Evolutionary conservation across 2,113 vertebrate genomes (phyloP).

Genomic region (Brachypodius melanocephalos): DNA sequence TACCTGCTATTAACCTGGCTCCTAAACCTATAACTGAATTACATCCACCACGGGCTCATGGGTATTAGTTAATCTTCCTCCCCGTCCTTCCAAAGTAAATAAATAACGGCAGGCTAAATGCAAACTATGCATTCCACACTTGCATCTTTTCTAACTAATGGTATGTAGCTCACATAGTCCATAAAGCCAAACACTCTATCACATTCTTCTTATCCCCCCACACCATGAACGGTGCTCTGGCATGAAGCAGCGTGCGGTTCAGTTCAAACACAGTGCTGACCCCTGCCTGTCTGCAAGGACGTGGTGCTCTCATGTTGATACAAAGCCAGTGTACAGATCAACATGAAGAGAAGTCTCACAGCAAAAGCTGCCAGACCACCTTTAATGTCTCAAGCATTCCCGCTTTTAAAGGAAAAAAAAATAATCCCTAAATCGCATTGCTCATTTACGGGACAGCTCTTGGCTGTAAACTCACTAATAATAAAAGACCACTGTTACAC

Average conservation of each 20-base stretch:
- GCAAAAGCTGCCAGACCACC: conserved; percentile 42
- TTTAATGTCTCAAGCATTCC: conserved; percentile 46
- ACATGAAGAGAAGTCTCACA: not conserved
- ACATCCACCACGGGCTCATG: rapidly evolving
- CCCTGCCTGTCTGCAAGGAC: not conserved
- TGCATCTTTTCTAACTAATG: not conserved
- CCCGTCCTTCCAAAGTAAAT: not conserved
- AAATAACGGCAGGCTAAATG: not conserved
- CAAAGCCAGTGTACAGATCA: not conserved
- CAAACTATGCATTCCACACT: not conserved
- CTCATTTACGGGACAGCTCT: conserved; percentile 60
- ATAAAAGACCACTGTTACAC: conserved; percentile 28
- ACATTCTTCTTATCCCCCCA: not conserved
- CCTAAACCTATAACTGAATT: not conserved
- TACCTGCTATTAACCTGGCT: conserved; percentile 3
- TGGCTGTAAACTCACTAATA: conserved; percentile 34
- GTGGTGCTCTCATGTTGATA: not conserved
- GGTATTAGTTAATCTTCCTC: not conserved
- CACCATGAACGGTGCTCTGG: not conserved
- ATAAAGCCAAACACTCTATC: not conserved
- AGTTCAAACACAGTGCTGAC: not conserved
- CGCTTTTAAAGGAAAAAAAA: not conserved
- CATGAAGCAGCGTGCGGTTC: not conserved
- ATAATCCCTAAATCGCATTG: not conserved
- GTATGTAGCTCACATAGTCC: not conserved